A percentile compares a stretch with the other conserved stretches of the same genome.
Evolutionary conservation across 2,797 vertebrate species (phyloP).

Genomic region (Gadopsis bispinosus): DNA sequence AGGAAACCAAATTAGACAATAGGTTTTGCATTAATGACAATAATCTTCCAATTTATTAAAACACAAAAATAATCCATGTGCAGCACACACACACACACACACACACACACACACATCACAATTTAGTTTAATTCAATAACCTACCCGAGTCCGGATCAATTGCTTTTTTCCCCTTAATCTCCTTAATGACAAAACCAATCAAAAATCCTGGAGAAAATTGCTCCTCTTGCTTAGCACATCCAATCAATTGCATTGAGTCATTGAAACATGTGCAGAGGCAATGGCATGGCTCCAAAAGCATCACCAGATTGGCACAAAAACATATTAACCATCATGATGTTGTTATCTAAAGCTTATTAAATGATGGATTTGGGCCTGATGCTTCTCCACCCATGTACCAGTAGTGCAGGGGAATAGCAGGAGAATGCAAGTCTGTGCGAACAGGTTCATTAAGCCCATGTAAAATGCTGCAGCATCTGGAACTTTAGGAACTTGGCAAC

Average conservation of each 20-base stretch:
- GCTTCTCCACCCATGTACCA: slow-evolving; percentile 44
- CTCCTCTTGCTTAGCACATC: slow-evolving; percentile 40
- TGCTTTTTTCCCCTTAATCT: slow-evolving; percentile 57
- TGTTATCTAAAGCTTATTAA: slow-evolving; percentile 71
- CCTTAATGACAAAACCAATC: slow-evolving; percentile 59
- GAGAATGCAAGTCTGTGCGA: slow-evolving; percentile 65
- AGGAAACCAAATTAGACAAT: slow-evolving; percentile 38
- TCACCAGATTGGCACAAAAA: slow-evolving; percentile 49
- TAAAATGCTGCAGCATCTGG: slow-evolving; percentile 69
- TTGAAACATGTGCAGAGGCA: slow-evolving; percentile 42
- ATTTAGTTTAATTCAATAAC: slow-evolving; percentile 65
- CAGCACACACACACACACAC: slow-evolving; percentile 21
- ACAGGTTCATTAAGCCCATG: slow-evolving; percentile 75
- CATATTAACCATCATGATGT: slow-evolving; percentile 64
- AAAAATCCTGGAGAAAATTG: slow-evolving; percentile 43
- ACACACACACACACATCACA: slow-evolving; percentile 25
- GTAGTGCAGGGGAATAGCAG: slow-evolving; percentile 41
- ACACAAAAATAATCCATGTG: slow-evolving; percentile 35
- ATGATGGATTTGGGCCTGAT: slow-evolving; percentile 54
- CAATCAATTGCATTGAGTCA: slow-evolving; percentile 52
- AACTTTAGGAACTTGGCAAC: slow-evolving; percentile 69
- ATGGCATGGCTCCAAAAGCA: slow-evolving; percentile 49
- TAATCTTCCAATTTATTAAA: slow-evolving; percentile 57
- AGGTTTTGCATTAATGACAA: slow-evolving; percentile 52
- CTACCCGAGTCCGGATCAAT: slow-evolving; percentile 46